phyloP scores from a whole-genome alignment of 30 jellyfish, hydroid and myxozoan genomes.

The Clytia hemisphaerica region DNA sequence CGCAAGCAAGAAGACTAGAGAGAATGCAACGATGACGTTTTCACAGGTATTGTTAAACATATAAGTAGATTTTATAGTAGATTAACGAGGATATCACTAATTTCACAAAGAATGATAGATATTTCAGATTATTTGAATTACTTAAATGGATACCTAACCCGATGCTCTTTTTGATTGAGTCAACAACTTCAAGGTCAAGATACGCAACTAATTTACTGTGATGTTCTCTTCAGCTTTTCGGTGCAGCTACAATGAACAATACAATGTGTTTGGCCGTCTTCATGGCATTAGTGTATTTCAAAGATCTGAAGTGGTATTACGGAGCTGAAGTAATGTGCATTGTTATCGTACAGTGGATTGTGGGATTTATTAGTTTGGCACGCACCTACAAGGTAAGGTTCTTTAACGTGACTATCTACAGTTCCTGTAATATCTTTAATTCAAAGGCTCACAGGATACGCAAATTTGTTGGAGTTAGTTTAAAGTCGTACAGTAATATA shows the following conservation, averaged over 20 bases:
- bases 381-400: slow-evolving; percentile 64
- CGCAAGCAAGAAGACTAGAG: slow-evolving; percentile 73
- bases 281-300: slow-evolving; percentile 78
- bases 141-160: no score
- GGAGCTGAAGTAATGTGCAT: slow-evolving; percentile 83
- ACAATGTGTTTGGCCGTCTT: slow-evolving; percentile 87
- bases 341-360: slow-evolving; percentile 51
- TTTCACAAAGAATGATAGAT: no score
- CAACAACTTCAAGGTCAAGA: no score
- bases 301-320: slow-evolving; percentile 78
- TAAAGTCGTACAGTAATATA: background rate
- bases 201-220: background rate
- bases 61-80: background rate
- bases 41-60: slow-evolving; percentile 52
- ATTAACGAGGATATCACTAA: no score
- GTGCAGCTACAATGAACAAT: slow-evolving; percentile 87
- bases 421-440: no score
- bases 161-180: no score
- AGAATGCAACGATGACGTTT: slow-evolving; percentile 63
- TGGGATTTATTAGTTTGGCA: slow-evolving; percentile 61
- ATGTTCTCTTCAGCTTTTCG: slow-evolving; percentile 43
- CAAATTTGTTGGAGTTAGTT: background rate
- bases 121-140: no score
- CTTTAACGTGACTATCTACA: background rate
- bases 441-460: background rate